Percentiles rank a stretch among this genome's conserved stretches.
phyloP scores from a whole-genome alignment of 2,113 vertebrate species.

The Nothoprocta perdicaria region DNA sequence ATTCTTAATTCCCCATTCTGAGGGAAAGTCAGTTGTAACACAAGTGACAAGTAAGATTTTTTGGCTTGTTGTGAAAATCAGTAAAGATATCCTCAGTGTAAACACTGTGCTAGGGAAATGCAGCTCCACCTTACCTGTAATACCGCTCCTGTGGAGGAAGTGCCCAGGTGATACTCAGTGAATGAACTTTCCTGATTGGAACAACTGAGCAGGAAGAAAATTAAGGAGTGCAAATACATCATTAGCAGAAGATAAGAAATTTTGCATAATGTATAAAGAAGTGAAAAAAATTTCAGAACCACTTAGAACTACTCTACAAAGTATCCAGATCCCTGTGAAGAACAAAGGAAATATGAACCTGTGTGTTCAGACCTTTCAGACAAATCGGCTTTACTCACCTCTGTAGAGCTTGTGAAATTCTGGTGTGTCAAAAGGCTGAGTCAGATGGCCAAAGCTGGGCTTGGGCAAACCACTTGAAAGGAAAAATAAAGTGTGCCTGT shows the following conservation, averaged over 20 bases:
- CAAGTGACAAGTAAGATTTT: neutral
- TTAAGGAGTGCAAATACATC: neutral
- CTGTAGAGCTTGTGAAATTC: conserved; percentile 93
- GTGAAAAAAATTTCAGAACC: neutral
- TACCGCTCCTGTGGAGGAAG: conserved; percentile 90
- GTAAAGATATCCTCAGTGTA: neutral
- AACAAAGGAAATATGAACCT: neutral
- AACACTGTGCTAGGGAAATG: neutral
- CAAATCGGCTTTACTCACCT: conserved; percentile 78
- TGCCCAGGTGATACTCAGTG: conserved; percentile 93
- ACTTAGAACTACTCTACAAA: neutral
- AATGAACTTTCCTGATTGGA: conserved; percentile 94
- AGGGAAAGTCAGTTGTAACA: neutral
- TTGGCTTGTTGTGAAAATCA: neutral
- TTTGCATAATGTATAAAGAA: neutral
- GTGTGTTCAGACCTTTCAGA: neutral
- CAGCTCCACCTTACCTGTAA: conserved; percentile 85
- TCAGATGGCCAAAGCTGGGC: conserved; percentile 88
- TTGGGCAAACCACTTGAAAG: conserved; percentile 82
- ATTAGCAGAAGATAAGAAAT: neutral
- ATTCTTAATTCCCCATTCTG: neutral
- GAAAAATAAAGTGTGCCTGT: conserved; percentile 53
- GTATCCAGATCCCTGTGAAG: neutral
- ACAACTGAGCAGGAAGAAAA: conserved; percentile 84
- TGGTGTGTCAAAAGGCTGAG: conserved; percentile 91